Percentiles rank a stretch among this genome's conserved stretches.
Conservation (phyloP, 2,888 invertebrate species). For the Eupithecia abbreviata region DNA sequence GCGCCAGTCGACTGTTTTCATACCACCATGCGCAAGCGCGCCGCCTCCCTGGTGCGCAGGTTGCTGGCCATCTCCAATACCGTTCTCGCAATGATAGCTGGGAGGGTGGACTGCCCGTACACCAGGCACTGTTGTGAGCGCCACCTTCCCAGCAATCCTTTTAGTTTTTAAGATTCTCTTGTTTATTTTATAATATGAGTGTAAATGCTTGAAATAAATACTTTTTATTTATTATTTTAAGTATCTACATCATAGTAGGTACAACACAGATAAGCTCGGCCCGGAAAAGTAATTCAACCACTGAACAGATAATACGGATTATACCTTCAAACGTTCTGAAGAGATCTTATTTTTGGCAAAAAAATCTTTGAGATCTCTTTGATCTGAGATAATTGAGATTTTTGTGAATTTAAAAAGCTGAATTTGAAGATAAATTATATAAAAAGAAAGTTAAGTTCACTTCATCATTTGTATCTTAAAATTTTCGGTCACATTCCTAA, state of each 20-base stretch:
- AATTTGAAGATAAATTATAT: not conserved
- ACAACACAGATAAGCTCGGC: not conserved
- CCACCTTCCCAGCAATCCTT: too few relatives aligned
- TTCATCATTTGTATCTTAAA: not conserved
- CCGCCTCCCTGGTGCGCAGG: too few relatives aligned
- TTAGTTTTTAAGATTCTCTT: too few relatives aligned
- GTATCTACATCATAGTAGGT: not conserved
- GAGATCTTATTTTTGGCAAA: not conserved
- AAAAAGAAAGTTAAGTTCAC: not conserved
- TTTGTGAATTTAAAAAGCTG: not conserved
- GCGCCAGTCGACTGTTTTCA: too few relatives aligned
- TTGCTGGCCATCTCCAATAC: too few relatives aligned
- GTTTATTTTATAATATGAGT: too few relatives aligned
- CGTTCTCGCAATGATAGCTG: too few relatives aligned
- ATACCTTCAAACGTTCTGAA: not conserved
- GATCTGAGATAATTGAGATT: slow-evolving; percentile 3
- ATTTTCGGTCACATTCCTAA: not conserved
- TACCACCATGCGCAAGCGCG: too few relatives aligned
- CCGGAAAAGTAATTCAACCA: not conserved
- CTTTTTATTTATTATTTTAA: too few relatives aligned
- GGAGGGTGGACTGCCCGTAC: too few relatives aligned
- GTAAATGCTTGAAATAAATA: too few relatives aligned
- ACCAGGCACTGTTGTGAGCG: too few relatives aligned
- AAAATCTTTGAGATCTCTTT: not conserved
- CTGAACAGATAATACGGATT: not conserved